A percentile compares a stretch with the other conserved stretches of the same genome.
Conservation (phyloP, 2,888 invertebrate species). For the Pseudanteris insignis region DNA sequence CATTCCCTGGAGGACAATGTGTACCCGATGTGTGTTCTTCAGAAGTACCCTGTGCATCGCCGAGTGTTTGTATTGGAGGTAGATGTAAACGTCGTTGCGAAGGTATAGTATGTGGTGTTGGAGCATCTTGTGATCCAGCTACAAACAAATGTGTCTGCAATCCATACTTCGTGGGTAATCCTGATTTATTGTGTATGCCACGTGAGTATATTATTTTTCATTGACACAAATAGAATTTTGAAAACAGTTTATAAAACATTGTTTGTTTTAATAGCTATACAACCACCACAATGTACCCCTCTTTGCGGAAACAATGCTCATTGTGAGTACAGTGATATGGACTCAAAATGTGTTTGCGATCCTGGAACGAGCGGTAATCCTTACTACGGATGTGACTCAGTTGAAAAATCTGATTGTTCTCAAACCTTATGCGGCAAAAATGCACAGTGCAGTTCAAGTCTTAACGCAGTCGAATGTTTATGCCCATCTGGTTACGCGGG, state of each 20-base stretch:
- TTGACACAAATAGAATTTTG: too few relatives aligned
- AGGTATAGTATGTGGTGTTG: constrained; percentile 86
- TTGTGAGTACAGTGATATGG: constrained; percentile 80
- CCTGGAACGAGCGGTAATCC: constrained; percentile 88
- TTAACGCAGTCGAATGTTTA: constrained; percentile 79
- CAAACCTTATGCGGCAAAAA: constrained; percentile 79
- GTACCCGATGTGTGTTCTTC: constrained; percentile 83
- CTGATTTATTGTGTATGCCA: constrained; percentile 89
- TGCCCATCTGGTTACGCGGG: constrained; percentile 86
- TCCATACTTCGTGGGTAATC: constrained; percentile 88
- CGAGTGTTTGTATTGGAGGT: constrained; percentile 85
- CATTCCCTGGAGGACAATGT: constrained; percentile 90
- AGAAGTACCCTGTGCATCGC: constrained; percentile 79
- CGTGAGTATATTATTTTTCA: too few relatives aligned
- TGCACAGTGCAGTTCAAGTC: constrained; percentile 82
- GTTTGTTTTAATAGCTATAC: too few relatives aligned
- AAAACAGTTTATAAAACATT: too few relatives aligned
- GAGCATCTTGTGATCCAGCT: constrained; percentile 83
- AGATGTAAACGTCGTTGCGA: constrained; percentile 90
- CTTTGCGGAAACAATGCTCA: constrained; percentile 84
- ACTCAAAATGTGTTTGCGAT: constrained; percentile 84
- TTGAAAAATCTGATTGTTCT: constrained; percentile 77
- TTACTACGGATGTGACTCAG: constrained; percentile 80
- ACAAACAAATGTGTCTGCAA: constrained; percentile 88
- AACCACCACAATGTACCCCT: constrained; percentile 82